Percentiles rank a stretch among this genome's conserved stretches.
phyloP scores from a whole-genome alignment of 2,888 invertebrate species.

The Baccha elongata region DNA sequence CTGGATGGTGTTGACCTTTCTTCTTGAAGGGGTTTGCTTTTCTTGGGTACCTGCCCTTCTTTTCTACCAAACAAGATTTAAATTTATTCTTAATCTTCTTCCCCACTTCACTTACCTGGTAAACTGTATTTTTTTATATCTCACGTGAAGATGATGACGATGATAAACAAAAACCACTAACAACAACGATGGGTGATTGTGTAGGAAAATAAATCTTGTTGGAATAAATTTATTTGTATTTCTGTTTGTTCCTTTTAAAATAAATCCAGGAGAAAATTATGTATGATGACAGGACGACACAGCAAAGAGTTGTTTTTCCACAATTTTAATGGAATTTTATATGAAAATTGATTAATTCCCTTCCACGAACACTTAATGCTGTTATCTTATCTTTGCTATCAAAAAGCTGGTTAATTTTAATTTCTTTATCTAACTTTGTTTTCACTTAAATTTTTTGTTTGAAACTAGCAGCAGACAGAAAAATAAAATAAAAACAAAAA shows the following conservation, averaged over 20 bases:
- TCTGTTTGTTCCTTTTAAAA: constrained; percentile 21
- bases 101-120: constrained; percentile 45
- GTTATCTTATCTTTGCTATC: constrained; percentile 59
- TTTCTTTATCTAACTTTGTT: constrained; percentile 33
- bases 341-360: constrained; percentile 21
- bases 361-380: not conserved
- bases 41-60: not conserved
- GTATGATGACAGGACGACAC: constrained; percentile 15
- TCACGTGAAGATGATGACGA: constrained; percentile 33
- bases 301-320: not conserved
- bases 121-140: constrained; percentile 26
- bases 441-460: constrained; percentile 11
- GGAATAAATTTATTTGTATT: constrained; percentile 33
- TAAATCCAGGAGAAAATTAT: constrained; percentile 2
- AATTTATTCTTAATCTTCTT: constrained; percentile 33
- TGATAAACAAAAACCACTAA: constrained; percentile 28
- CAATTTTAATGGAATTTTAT: constrained; percentile 13
- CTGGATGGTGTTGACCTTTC: constrained; percentile 23
- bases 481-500: not conserved
- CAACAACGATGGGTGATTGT: constrained; percentile 10
- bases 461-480: constrained; percentile 20
- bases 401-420: constrained; percentile 34
- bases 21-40: constrained; percentile 2
- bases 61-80: not conserved
- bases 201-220: constrained; percentile 44